These are phyloP conservation scores for Calephelis nemesis DNA, from an alignment of 1,140 invertebrate species.

Conservation along the genomic window DNA sequence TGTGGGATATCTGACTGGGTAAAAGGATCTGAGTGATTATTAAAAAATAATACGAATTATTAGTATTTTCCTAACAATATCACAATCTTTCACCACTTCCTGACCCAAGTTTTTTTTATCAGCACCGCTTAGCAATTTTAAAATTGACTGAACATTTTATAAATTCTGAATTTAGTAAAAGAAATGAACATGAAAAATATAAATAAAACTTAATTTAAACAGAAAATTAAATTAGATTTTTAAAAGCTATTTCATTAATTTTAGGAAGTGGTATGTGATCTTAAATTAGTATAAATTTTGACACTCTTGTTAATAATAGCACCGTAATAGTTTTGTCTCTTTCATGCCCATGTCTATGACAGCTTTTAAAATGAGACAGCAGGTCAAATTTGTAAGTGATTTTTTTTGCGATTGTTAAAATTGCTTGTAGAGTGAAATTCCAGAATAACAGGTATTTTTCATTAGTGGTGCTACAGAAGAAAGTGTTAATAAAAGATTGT, in stretches of 20 bases:
- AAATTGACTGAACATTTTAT: neutral
- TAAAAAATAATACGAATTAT: conserved; percentile 5
- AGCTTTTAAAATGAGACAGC: no score
- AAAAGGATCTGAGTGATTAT: conserved; percentile 7
- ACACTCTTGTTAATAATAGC: no score
- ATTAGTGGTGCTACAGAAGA: conserved; percentile 38
- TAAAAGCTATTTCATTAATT: neutral
- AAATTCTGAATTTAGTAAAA: neutral
- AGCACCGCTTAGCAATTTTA: neutral
- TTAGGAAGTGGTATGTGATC: neutral
- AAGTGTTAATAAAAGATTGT: conserved; percentile 25
- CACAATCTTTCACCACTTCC: neutral
- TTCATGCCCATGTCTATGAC: no score
- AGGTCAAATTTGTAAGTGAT: no score
- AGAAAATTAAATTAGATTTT: no score
- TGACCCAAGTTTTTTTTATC: neutral
- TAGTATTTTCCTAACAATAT: neutral
- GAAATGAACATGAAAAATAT: no score
- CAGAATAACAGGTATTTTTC: neutral
- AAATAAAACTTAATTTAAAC: no score
- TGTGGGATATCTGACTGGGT: conserved; percentile 34
- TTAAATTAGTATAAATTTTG: neutral
- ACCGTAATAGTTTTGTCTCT: no score
- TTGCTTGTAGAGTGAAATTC: neutral
- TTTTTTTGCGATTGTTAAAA: neutral